Percentiles rank a stretch among this genome's conserved stretches.
Conservation (phyloP, 2,113 vertebrate species). For the Tachycineta bicolor region DNA sequence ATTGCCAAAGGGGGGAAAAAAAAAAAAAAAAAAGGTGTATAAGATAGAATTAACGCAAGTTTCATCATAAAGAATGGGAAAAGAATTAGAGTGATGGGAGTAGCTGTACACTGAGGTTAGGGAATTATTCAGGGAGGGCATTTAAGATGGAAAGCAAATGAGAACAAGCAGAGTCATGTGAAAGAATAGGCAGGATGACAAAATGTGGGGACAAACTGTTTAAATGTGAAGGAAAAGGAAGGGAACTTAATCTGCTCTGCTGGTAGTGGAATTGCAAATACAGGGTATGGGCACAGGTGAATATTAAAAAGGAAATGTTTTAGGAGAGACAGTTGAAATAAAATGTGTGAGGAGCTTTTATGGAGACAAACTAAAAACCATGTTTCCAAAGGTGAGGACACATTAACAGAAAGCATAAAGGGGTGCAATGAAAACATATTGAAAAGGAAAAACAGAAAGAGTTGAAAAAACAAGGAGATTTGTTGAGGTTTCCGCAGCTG, state of each 20-base stretch:
- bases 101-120: background rate
- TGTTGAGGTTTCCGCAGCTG: background rate
- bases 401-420: background rate
- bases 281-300: background rate
- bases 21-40: background rate
- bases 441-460: background rate
- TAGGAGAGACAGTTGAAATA: background rate
- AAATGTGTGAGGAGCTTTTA: background rate
- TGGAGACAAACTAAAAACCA: background rate
- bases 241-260: background rate
- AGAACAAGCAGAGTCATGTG: background rate
- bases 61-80: background rate
- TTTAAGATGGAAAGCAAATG: background rate
- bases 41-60: background rate
- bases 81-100: background rate
- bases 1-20: background rate
- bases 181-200: background rate
- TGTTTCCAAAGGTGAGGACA: background rate
- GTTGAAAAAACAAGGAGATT: background rate
- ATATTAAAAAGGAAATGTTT: background rate
- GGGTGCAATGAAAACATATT: background rate
- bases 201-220: background rate
- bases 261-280: background rate
- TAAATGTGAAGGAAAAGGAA: background rate
- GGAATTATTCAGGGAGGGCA: background rate